Percentiles rank a stretch among this genome's conserved stretches.
Evolutionary conservation across 2,797 vertebrate genomes (phyloP).

Genomic region (Pangasius djambal): DNA sequence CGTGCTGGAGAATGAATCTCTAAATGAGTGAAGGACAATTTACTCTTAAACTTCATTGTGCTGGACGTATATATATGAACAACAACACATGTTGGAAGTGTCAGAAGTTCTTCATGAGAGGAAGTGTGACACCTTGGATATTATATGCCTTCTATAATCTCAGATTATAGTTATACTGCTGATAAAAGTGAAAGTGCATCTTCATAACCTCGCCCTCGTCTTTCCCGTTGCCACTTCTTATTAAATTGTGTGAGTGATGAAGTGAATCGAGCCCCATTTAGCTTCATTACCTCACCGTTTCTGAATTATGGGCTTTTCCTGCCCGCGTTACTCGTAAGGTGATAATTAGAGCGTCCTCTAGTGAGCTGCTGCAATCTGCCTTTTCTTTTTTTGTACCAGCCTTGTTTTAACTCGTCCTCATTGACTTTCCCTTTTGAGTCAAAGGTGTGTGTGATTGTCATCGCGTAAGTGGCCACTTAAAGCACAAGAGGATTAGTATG

Average conservation of each 20-base stretch:
- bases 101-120: background rate
- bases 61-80: background rate
- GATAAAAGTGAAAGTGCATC: background rate
- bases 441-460: background rate
- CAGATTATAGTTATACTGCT: background rate
- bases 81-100: background rate
- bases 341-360: conserved; percentile 29
- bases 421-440: background rate
- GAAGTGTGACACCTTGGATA: background rate
- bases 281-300: conserved; percentile 15
- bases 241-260: conserved; percentile 26
- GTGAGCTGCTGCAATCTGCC: conserved; percentile 19
- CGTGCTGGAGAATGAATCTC: conserved; percentile 44
- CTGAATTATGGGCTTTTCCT: conserved; percentile 9
- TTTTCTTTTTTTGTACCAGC: background rate
- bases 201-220: background rate
- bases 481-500: background rate
- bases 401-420: background rate
- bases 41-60: background rate
- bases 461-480: background rate
- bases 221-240: conserved; percentile 1
- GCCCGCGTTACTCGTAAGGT: conserved; percentile 15
- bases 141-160: background rate
- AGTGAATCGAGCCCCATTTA: conserved; percentile 14
- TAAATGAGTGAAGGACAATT: conserved; percentile 38